Percentiles rank a stretch among this genome's conserved stretches.
Evolutionary conservation across 2,113 vertebrate genomes (phyloP).

Genomic region (Athene noctua): DNA sequence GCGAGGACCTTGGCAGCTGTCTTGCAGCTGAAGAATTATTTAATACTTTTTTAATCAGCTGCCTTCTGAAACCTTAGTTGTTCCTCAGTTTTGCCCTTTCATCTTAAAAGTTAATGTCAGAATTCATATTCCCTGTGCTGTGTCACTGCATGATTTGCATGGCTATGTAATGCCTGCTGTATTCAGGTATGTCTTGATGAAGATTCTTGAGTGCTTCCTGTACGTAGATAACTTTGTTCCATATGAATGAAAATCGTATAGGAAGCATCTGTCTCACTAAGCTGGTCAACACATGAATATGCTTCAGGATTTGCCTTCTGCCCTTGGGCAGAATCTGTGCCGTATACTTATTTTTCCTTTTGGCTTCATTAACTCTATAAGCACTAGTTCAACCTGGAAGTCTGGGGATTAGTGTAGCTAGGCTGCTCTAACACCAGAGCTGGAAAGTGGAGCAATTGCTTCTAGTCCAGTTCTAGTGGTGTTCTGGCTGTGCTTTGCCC

Average conservation of each 20-base stretch:
- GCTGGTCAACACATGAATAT: background rate
- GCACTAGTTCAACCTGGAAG: background rate
- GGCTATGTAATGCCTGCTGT: accelerated
- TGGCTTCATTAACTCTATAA: accelerated
- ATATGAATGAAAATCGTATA: accelerated
- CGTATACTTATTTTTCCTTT: background rate
- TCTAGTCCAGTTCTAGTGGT: accelerated
- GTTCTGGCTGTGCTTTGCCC: background rate
- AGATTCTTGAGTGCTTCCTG: background rate
- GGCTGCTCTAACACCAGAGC: background rate
- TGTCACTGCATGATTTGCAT: background rate
- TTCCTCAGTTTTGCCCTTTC: background rate
- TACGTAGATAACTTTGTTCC: accelerated
- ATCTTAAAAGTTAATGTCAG: background rate
- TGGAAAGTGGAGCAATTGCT: background rate
- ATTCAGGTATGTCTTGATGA: background rate
- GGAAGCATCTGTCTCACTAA: background rate
- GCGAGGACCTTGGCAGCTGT: background rate
- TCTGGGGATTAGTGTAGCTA: accelerated
- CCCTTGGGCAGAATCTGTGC: background rate
- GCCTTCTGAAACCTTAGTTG: background rate
- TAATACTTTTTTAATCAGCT: background rate
- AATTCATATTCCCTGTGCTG: background rate
- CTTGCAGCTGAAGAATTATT: background rate
- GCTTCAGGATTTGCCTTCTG: background rate